Evolutionary conservation across 2,888 invertebrate species (phyloP).

Genomic region (Hirtodrosophila cameraria): DNA sequence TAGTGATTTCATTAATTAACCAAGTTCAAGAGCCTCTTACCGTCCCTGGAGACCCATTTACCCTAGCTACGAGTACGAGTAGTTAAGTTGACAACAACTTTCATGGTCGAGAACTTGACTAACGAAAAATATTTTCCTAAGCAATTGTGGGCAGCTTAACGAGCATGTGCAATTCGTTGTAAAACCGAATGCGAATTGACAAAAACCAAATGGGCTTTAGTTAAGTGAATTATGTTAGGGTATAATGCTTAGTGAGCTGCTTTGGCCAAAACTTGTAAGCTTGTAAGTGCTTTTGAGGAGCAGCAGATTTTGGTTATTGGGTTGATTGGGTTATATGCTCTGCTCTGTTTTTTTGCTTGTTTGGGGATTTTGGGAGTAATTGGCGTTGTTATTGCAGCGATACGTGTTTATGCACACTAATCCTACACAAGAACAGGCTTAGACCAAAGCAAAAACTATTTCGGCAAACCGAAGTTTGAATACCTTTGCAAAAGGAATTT

Average conservation of each 20-base stretch:
- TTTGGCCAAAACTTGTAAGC: constrained; percentile 38
- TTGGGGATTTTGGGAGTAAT: neutral
- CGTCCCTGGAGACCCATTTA: constrained; percentile 32
- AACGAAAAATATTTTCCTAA: constrained; percentile 6
- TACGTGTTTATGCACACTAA: constrained; percentile 25
- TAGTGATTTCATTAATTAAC: constrained; percentile 67
- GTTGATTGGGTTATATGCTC: constrained; percentile 27
- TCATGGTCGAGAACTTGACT: neutral
- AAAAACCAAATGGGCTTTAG: constrained; percentile 46
- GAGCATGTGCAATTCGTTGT: constrained; percentile 31
- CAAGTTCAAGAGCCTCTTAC: constrained; percentile 24
- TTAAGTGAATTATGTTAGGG: constrained; percentile 51
- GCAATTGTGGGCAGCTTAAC: constrained; percentile 45
- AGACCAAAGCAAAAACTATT: constrained; percentile 4
- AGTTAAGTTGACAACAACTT: constrained; percentile 32
- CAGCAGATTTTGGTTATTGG: constrained; percentile 30
- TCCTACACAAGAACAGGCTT: constrained; percentile 14
- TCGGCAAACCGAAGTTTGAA: constrained; percentile 30
- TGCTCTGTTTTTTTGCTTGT: neutral
- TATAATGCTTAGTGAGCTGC: constrained; percentile 10
- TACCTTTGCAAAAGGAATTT: constrained; percentile 7
- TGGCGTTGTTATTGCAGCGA: constrained; percentile 20
- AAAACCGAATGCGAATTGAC: constrained; percentile 33
- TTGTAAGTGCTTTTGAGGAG: constrained; percentile 9
- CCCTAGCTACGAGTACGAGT: constrained; percentile 21